Percentiles rank a stretch among this genome's conserved stretches.
phyloP scores from a whole-genome alignment of 2,797 vertebrate genomes.

The Notoglanidium macrostoma region DNA sequence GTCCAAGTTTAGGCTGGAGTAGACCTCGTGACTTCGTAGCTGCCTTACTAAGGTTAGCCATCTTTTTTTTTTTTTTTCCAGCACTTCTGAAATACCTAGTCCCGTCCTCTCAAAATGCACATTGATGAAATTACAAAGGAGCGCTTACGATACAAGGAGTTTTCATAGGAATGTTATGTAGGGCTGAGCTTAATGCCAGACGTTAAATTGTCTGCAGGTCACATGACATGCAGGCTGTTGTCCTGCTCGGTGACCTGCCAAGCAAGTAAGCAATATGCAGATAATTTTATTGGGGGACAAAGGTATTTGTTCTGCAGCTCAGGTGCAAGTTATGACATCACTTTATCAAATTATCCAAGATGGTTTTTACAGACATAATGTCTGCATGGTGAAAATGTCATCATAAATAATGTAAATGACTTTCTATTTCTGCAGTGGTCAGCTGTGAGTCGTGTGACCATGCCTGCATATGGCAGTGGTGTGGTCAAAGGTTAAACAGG shows the following conservation, averaged over 20 bases:
- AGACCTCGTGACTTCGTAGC: conserved; percentile 58
- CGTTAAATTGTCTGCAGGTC: neutral
- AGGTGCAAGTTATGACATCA: neutral
- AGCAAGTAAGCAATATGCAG: neutral
- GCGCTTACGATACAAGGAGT: neutral
- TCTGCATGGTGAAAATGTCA: neutral
- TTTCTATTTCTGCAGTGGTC: conserved; percentile 23
- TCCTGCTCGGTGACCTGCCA: neutral
- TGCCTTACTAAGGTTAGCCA: conserved; percentile 56
- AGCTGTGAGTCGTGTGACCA: neutral
- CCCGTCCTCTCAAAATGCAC: neutral
- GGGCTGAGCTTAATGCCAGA: neutral
- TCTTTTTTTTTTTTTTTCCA: conserved; percentile 56
- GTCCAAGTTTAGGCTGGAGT: conserved; percentile 60
- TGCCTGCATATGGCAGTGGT: neutral
- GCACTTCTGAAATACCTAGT: conserved; percentile 25
- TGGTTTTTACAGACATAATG: neutral
- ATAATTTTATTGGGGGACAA: neutral
- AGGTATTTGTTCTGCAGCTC: conserved; percentile 9
- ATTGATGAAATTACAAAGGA: neutral
- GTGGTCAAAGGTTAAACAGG: conserved; percentile 38
- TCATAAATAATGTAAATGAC: conserved; percentile 2
- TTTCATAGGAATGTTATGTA: neutral
- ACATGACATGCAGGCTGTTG: neutral
- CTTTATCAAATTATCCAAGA: conserved; percentile 9